Conservation (phyloP, 2,113 vertebrate genomes). For the Speoplatyrhinus poulsoni region DNA sequence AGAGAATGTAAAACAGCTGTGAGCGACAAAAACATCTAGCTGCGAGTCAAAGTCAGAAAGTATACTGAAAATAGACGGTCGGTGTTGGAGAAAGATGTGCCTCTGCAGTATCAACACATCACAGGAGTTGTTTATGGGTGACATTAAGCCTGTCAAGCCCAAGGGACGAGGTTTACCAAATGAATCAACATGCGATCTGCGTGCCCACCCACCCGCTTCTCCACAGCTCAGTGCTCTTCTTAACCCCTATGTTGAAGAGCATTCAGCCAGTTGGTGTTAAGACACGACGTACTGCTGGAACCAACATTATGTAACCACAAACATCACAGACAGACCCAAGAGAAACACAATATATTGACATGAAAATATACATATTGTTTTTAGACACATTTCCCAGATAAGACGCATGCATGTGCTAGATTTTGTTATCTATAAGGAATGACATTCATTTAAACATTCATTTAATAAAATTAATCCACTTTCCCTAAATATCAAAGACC, state of each 20-base stretch:
- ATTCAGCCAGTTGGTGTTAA: no score
- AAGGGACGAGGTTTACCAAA: neutral
- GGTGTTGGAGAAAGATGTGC: no score
- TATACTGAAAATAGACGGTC: no score
- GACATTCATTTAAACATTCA: slow-evolving; percentile 14
- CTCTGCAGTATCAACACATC: no score
- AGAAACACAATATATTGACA: neutral
- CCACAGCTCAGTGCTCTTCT: neutral
- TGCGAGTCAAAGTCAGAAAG: no score
- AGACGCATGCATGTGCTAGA: slow-evolving; percentile 1
- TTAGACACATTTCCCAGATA: slow-evolving; percentile 1
- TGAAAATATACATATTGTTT: neutral
- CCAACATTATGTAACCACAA: no score
- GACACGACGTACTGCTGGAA: no score
- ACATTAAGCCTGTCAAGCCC: neutral
- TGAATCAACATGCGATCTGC: neutral
- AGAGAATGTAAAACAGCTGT: no score
- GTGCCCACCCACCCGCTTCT: no score
- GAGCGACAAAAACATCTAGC: no score
- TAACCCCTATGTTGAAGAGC: neutral
- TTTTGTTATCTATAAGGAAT: slow-evolving; percentile 18
- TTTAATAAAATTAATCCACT: no score
- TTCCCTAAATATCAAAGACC: slow-evolving; percentile 22
- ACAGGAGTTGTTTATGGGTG: neutral
- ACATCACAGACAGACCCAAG: neutral